Conservation (phyloP, 2,888 invertebrate species). For the Pterostichus niger region DNA sequence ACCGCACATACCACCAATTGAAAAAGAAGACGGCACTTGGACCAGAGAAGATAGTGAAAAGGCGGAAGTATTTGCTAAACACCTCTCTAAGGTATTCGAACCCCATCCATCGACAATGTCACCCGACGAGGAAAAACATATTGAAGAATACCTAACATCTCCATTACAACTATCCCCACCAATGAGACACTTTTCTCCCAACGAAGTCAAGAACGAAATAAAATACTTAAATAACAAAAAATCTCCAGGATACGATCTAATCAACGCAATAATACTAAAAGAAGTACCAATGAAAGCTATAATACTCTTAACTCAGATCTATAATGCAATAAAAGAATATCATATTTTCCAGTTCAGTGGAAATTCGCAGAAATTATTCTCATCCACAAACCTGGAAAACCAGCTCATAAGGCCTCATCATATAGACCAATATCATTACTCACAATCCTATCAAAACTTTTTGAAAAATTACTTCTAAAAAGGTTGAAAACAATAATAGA, state of each 20-base stretch:
- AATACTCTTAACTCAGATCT: slow-evolving; percentile 1
- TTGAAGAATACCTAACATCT: background rate
- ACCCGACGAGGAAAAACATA: slow-evolving; percentile 39
- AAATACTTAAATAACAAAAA: slow-evolving; percentile 28
- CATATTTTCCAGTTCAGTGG: slow-evolving; percentile 26
- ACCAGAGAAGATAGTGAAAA: slow-evolving; percentile 62
- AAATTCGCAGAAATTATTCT: background rate
- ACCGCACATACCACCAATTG: slow-evolving; percentile 58
- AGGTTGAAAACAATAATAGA: slow-evolving; percentile 1
- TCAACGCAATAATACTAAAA: slow-evolving; percentile 20
- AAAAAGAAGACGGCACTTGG: slow-evolving; percentile 42
- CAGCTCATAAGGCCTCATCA: background rate
- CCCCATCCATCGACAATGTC: slow-evolving; percentile 54
- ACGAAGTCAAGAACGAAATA: background rate
- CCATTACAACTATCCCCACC: slow-evolving; percentile 29
- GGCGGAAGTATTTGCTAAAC: slow-evolving; percentile 64
- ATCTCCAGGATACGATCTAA: too few species aligned
- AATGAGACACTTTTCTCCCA: slow-evolving; percentile 11
- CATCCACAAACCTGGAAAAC: slow-evolving; percentile 1
- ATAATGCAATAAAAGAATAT: slow-evolving; percentile 14
- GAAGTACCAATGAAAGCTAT: background rate
- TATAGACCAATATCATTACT: background rate
- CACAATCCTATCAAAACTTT: background rate
- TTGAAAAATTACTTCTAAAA: slow-evolving; percentile 3
- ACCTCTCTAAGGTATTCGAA: slow-evolving; percentile 61